A percentile compares a stretch with the other conserved stretches of the same genome.
These are phyloP conservation scores for Pelobates cultripes DNA, from an alignment of 2,797 vertebrate genomes.

Conservation along the genomic window DNA sequence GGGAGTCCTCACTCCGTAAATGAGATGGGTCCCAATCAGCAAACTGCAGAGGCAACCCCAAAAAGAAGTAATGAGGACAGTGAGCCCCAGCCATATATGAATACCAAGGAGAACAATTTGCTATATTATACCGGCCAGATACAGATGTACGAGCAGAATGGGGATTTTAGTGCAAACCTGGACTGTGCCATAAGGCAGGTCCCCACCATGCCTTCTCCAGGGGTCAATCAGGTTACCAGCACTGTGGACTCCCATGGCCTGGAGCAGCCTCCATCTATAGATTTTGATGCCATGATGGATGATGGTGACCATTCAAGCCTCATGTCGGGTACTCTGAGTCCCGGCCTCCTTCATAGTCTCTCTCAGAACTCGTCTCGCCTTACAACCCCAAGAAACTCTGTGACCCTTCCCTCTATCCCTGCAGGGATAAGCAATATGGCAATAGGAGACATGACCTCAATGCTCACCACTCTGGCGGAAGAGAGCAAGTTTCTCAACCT, in stretches of 20 bases:
- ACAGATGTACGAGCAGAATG: constrained; percentile 85
- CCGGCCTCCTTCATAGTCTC: constrained; percentile 91
- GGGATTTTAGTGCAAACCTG: constrained; percentile 68
- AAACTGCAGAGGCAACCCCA: constrained; percentile 77
- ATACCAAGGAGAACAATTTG: constrained; percentile 68
- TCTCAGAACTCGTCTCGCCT: constrained; percentile 97
- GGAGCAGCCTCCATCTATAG: constrained; percentile 88
- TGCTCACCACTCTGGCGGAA: constrained; percentile 95
- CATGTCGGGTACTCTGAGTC: constrained; percentile 93
- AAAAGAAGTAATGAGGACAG: constrained; percentile 69
- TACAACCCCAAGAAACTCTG: constrained; percentile 94
- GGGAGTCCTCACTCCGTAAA: constrained; percentile 69
- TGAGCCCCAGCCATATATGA: constrained; percentile 62
- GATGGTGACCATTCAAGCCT: constrained; percentile 96
- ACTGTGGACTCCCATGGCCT: constrained; percentile 85
- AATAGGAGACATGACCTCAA: constrained; percentile 98
- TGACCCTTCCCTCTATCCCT: constrained; percentile 88
- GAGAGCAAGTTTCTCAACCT: constrained; percentile 97
- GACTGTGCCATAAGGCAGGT: constrained; percentile 67
- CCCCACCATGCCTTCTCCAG: constrained; percentile 84
- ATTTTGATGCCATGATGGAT: constrained; percentile 96
- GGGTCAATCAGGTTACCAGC: constrained; percentile 92
- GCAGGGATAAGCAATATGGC: constrained; percentile 97
- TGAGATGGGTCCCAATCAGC: constrained; percentile 65
- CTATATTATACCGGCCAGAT: constrained; percentile 89